Evolutionary conservation across 2,797 vertebrate genomes (phyloP).

Genomic region (Tapirus indicus): DNA sequence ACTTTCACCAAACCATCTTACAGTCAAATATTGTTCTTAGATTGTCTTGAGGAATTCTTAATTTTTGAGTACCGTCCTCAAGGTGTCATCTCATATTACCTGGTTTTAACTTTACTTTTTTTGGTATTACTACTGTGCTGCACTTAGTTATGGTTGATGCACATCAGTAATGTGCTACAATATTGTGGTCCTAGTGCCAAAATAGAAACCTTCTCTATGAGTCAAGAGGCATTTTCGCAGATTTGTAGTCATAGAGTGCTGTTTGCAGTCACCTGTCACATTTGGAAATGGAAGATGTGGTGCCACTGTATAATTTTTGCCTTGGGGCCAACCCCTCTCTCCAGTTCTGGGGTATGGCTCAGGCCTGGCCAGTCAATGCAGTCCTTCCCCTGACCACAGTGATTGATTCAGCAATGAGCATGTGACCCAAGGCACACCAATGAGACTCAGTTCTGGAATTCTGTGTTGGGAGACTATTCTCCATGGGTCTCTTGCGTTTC

Average conservation of each 20-base stretch:
- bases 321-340: background rate
- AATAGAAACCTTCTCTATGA: constrained; percentile 26
- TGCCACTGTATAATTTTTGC: background rate
- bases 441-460: constrained; percentile 15
- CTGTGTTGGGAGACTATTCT: background rate
- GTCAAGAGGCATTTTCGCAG: constrained; percentile 32
- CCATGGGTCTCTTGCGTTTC: background rate
- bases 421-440: background rate
- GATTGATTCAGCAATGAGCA: background rate
- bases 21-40: constrained; percentile 14
- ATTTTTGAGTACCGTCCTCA: background rate
- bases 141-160: background rate
- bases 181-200: background rate
- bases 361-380: background rate
- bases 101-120: background rate
- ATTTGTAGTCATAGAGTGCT: background rate
- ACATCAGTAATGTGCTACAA: background rate
- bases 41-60: constrained; percentile 7
- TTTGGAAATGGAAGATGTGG: constrained; percentile 34
- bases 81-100: background rate
- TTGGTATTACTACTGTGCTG: background rate
- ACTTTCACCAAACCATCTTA: constrained; percentile 34
- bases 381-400: background rate
- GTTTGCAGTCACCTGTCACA: background rate
- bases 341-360: background rate